Evolutionary conservation across 64 coral and sea anemone species (phyloP).

Genomic region (Exaiptasia diaphana): DNA sequence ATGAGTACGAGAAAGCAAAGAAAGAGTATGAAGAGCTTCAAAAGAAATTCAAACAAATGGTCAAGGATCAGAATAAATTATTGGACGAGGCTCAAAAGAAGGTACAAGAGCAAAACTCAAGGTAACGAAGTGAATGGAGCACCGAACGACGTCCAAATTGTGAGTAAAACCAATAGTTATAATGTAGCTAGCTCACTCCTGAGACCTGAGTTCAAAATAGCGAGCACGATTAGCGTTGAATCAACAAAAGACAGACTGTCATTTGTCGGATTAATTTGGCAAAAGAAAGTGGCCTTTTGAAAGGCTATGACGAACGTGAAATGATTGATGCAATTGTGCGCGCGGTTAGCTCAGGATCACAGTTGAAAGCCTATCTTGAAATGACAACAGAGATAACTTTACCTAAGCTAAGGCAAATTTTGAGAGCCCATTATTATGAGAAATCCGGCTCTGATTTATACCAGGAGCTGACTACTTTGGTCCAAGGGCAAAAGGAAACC

Average conservation of each 20-base stretch:
- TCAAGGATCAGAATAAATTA: neutral
- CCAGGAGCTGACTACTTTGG: conserved; percentile 39
- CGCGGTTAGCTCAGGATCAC: conserved; percentile 21
- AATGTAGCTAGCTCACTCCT: too few relatives aligned
- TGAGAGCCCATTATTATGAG: conserved; percentile 35
- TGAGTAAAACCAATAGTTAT: too few relatives aligned
- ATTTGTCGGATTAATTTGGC: too few relatives aligned
- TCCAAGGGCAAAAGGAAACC: conserved; percentile 11
- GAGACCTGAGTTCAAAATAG: too few relatives aligned
- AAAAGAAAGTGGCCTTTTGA: too few relatives aligned
- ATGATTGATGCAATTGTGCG: conserved; percentile 9
- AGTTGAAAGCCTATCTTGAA: conserved; percentile 36
- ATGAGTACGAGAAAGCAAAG: conserved; percentile 15
- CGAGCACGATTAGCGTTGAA: too few relatives aligned
- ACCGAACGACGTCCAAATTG: too few relatives aligned
- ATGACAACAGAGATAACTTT: conserved; percentile 5
- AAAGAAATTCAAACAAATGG: neutral
- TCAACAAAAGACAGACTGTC: too few relatives aligned
- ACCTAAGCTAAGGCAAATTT: conserved; percentile 8
- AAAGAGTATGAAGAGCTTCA: neutral
- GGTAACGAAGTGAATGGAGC: too few relatives aligned
- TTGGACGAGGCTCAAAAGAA: too few relatives aligned
- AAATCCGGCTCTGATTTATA: conserved; percentile 50
- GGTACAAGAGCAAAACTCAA: too few relatives aligned
- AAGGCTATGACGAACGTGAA: conserved; percentile 23